Conservation (phyloP, 2,888 invertebrate genomes). For the Xestobium rufovillosum region DNA sequence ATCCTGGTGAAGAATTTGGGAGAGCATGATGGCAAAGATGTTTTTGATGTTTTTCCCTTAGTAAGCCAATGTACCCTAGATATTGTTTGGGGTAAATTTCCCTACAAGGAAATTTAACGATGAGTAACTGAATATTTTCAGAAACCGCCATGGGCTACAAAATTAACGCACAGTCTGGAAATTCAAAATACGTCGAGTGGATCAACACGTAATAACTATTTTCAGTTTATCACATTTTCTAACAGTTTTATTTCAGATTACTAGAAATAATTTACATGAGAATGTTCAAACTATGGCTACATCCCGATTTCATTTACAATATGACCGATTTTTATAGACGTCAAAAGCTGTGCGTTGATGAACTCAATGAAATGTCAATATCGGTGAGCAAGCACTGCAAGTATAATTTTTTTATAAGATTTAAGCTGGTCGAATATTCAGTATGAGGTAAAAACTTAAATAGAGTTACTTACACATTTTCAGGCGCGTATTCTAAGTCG, state of each 20-base stretch:
- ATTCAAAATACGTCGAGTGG: no score
- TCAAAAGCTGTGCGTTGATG: no score
- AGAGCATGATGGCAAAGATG: constrained; percentile 9
- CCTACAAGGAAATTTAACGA: not conserved
- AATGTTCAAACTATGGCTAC: constrained; percentile 15
- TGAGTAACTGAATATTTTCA: constrained; percentile 6
- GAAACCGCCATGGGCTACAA: constrained; percentile 17
- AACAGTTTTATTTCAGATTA: constrained; percentile 10
- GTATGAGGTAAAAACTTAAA: no score
- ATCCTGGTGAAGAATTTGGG: constrained; percentile 17
- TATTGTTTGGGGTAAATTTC: constrained; percentile 19
- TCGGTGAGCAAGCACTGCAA: no score
- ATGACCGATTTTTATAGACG: constrained; percentile 4
- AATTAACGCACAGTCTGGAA: constrained; percentile 14
- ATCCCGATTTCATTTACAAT: constrained; percentile 14
- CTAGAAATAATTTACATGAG: constrained; percentile 10
- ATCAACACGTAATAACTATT: no score
- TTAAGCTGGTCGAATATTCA: no score
- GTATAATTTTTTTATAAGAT: no score
- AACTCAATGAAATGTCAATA: no score
- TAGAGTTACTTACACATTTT: no score
- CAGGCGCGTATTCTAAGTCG: no score
- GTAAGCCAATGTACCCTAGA: constrained; percentile 15
- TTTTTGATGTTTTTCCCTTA: constrained; percentile 14
- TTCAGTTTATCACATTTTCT: no score